Percentiles rank a stretch among this genome's conserved stretches.
These are phyloP conservation scores for Euwallacea similis DNA, from an alignment of 1,140 invertebrate genomes.

Conservation along the genomic window DNA sequence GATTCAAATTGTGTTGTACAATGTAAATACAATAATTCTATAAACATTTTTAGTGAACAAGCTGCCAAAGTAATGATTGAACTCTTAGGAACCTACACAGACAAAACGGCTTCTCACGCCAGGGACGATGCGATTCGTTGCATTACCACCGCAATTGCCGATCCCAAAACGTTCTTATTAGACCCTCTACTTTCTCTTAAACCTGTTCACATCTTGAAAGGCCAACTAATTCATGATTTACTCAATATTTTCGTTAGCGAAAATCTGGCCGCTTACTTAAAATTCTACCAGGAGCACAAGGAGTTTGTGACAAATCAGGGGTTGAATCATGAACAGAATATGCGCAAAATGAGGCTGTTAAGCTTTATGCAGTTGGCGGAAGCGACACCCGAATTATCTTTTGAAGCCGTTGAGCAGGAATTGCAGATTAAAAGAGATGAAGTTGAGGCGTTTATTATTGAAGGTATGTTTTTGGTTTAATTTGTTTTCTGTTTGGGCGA, in stretches of 20 bases:
- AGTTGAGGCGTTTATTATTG: conserved; percentile 95
- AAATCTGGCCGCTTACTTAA: conserved; percentile 84
- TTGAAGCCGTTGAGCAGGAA: conserved; percentile 85
- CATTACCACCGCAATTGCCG: conserved; percentile 91
- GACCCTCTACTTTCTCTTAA: conserved; percentile 92
- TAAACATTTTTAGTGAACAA: conserved; percentile 67
- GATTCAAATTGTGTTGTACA: not conserved
- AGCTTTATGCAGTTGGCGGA: conserved; percentile 98
- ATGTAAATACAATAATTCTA: not conserved
- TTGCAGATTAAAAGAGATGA: conserved; percentile 82
- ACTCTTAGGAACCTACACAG: conserved; percentile 91
- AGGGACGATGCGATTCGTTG: conserved; percentile 95
- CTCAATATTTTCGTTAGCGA: conserved; percentile 96
- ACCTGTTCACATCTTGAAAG: conserved; percentile 93
- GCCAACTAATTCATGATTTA: conserved; percentile 93
- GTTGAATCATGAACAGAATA: conserved; percentile 90
- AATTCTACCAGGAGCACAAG: conserved; percentile 91
- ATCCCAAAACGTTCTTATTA: conserved; percentile 92
- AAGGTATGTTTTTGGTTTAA: conserved; percentile 64
- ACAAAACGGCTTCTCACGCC: conserved; percentile 94
- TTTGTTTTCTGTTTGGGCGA: not conserved
- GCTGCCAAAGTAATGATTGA: conserved; percentile 97
- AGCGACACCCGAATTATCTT: conserved; percentile 85
- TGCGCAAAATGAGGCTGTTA: conserved; percentile 94
- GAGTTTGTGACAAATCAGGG: conserved; percentile 89